Percentiles rank a stretch among this genome's conserved stretches.
phyloP scores from a whole-genome alignment of 2,113 vertebrate species.

The Clarias magur region DNA sequence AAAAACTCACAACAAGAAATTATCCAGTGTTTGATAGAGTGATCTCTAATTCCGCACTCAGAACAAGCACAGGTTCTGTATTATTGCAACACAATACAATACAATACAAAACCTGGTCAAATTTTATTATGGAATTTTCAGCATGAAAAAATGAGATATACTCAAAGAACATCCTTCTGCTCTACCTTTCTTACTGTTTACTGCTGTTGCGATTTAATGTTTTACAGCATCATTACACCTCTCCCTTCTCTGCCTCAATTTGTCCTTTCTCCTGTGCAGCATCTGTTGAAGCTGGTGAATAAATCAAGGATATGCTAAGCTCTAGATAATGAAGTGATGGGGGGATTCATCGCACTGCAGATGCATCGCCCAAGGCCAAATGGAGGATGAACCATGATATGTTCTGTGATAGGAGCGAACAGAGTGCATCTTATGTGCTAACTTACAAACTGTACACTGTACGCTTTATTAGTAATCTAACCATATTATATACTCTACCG shows the following conservation, averaged over 20 bases:
- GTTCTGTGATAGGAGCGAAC: slow-evolving; percentile 34
- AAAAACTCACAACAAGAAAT: neutral
- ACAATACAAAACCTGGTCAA: neutral
- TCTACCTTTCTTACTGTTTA: slow-evolving; percentile 54
- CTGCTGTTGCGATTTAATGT: slow-evolving; percentile 62
- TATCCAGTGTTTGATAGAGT: too few relatives aligned
- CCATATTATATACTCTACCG: neutral
- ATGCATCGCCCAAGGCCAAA: slow-evolving; percentile 67
- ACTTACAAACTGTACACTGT: neutral
- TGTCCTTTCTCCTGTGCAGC: slow-evolving; percentile 60
- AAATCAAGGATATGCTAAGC: slow-evolving; percentile 74
- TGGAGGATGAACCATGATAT: slow-evolving; percentile 54
- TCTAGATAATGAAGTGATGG: slow-evolving; percentile 71
- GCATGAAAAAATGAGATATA: neutral
- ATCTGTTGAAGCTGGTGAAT: slow-evolving; percentile 68
- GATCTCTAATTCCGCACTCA: neutral
- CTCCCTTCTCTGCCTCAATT: slow-evolving; percentile 48
- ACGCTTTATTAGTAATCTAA: neutral
- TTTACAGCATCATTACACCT: slow-evolving; percentile 55
- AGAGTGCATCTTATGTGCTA: neutral
- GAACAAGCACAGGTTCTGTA: neutral
- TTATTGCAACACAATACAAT: neutral
- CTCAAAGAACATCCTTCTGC: slow-evolving; percentile 3
- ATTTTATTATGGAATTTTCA: neutral
- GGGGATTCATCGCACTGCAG: slow-evolving; percentile 67